Conservation (phyloP, 2,888 invertebrate species). For the Gibbula magus region DNA sequence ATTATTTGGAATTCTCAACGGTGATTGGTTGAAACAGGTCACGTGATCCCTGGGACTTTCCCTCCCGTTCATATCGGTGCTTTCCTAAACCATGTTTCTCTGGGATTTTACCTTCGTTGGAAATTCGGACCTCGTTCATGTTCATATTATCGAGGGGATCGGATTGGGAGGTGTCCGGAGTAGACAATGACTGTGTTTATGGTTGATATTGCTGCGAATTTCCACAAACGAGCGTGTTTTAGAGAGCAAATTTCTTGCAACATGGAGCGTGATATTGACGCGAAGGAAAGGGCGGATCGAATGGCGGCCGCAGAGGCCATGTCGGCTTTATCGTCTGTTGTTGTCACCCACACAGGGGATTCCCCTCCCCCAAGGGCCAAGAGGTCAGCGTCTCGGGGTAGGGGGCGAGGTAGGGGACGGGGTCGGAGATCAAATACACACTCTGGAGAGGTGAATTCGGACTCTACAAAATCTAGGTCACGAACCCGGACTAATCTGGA, state of each 20-base stretch:
- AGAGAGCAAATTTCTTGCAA: background rate
- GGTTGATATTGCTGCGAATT: background rate
- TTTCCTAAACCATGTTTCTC: conserved; percentile 18
- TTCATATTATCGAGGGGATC: background rate
- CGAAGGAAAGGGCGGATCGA: conserved; percentile 49
- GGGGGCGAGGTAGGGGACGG: background rate
- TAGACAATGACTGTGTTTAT: conserved; percentile 12
- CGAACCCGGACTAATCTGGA: background rate
- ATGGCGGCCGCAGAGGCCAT: conserved; percentile 55
- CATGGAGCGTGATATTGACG: conserved; percentile 2
- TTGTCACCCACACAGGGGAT: conserved; percentile 18
- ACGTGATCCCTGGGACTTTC: conserved; percentile 58
- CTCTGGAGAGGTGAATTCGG: background rate
- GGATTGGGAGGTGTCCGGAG: background rate
- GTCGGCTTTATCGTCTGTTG: conserved; percentile 38
- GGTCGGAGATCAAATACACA: too few relatives aligned
- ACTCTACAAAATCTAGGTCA: background rate
- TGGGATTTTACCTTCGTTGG: conserved; percentile 10
- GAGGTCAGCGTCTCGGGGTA: background rate
- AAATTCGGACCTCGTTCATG: background rate
- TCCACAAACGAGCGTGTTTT: background rate
- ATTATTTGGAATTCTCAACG: conserved; percentile 15
- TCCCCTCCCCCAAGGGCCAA: background rate
- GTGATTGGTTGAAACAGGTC: conserved; percentile 48
- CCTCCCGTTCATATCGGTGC: conserved; percentile 54